A percentile compares a stretch with the other conserved stretches of the same genome.
phyloP scores from a whole-genome alignment of 2,113 vertebrate species.

The Ophiodon elongatus region DNA sequence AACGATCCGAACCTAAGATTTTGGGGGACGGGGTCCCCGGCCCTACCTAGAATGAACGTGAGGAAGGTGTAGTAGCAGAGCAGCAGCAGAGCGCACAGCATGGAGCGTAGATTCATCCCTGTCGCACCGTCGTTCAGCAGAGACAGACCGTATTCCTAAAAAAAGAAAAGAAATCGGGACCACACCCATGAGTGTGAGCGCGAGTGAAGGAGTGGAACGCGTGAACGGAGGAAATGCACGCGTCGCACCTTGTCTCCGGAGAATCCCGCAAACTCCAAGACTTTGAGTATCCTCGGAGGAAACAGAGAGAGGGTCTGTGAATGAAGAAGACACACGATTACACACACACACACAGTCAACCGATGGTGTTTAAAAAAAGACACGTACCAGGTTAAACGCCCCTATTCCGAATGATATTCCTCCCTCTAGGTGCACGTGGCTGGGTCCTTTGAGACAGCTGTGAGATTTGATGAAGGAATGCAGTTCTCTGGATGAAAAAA shows the following conservation, averaged over 20 bases:
- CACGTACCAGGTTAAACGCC: constrained; percentile 87
- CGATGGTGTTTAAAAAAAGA: not conserved
- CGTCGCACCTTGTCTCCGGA: constrained; percentile 86
- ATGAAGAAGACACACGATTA: constrained; percentile 6
- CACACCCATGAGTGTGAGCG: not conserved
- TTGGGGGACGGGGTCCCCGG: not conserved
- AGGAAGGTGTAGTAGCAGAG: constrained; percentile 89
- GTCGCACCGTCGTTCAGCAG: constrained; percentile 81
- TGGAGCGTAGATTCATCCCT: constrained; percentile 85
- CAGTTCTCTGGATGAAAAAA: constrained; percentile 79
- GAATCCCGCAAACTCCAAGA: constrained; percentile 89
- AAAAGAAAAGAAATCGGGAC: too few relatives aligned
- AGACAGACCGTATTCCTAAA: constrained; percentile 86
- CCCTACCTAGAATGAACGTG: constrained; percentile 86
- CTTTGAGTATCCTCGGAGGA: constrained; percentile 85
- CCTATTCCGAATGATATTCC: constrained; percentile 87
- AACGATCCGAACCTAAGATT: not conserved
- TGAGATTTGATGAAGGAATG: constrained; percentile 82
- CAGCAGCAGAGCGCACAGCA: constrained; percentile 86
- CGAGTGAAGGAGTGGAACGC: not conserved
- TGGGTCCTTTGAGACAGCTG: constrained; percentile 77
- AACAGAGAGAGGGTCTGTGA: constrained; percentile 87
- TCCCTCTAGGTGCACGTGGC: constrained; percentile 85
- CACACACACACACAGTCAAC: not conserved
- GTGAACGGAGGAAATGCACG: accelerated